Evolutionary conservation across 2,888 invertebrate genomes (phyloP).

Genomic region (Cephalotes varians): DNA sequence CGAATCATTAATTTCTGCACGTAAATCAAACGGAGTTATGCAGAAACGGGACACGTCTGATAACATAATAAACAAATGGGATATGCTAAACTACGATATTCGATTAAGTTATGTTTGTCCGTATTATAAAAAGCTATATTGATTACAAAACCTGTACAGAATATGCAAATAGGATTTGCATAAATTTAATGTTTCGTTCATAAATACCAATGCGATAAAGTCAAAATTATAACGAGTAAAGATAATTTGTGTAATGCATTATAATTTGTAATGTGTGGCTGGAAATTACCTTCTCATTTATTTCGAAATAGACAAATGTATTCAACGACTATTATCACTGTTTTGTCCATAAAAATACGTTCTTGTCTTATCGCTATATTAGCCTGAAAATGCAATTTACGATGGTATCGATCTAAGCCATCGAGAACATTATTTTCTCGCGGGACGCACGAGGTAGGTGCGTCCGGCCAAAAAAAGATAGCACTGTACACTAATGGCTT

Average conservation of each 20-base stretch:
- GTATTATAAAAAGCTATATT: constrained; percentile 32
- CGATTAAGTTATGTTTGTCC: constrained; percentile 28
- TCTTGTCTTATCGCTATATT: constrained; percentile 25
- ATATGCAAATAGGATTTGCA: constrained; percentile 28
- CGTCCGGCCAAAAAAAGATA: constrained; percentile 47
- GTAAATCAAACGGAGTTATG: constrained; percentile 47
- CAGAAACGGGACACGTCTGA: constrained; percentile 28
- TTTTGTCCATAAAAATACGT: constrained; percentile 13
- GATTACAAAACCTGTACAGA: constrained; percentile 26
- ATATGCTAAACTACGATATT: constrained; percentile 37
- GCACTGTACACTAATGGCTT: constrained; percentile 70
- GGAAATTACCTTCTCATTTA: constrained; percentile 25
- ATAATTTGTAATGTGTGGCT: constrained; percentile 20
- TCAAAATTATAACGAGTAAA: constrained; percentile 10
- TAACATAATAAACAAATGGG: constrained; percentile 48
- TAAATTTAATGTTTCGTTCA: constrained; percentile 12
- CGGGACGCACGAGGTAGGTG: constrained; percentile 59
- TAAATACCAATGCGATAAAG: constrained; percentile 21
- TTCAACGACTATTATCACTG: not conserved
- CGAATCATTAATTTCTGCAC: constrained; percentile 48
- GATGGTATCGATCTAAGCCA: constrained; percentile 66
- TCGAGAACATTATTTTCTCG: constrained; percentile 69
- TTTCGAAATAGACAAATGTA: constrained; percentile 12
- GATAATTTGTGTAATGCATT: constrained; percentile 18
- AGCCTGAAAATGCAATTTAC: constrained; percentile 29